phyloP scores from a whole-genome alignment of 2,888 invertebrate genomes.

The Flexamia atlantica region DNA sequence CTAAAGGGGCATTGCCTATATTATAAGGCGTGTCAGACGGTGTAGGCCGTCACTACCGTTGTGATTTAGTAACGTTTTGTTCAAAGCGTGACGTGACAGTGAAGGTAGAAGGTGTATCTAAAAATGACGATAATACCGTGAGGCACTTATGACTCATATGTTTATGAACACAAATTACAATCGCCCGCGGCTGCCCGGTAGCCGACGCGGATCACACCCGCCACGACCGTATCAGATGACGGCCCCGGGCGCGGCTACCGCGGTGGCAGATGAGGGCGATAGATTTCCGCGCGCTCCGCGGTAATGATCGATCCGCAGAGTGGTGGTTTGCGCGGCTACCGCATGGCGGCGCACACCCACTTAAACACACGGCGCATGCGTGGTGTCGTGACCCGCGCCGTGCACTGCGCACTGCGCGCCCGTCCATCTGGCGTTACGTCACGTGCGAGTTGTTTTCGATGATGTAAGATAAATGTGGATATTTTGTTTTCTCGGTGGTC shows the following conservation, averaged over 20 bases:
- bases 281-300: conserved; percentile 20
- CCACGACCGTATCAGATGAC: not conserved
- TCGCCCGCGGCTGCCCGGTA: too few species aligned
- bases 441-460: not conserved
- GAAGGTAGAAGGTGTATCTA: too few species aligned
- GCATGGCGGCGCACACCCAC: conserved; percentile 47
- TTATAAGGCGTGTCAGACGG: too few species aligned
- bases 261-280: conserved; percentile 33
- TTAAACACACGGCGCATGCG: conserved; percentile 44
- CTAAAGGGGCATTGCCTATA: too few species aligned
- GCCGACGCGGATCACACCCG: not conserved
- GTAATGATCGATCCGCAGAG: conserved; percentile 50
- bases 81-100: too few species aligned
- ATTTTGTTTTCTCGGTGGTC: too few species aligned
- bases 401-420: not conserved
- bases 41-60: too few species aligned
- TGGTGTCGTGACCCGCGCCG: conserved; percentile 18
- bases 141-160: too few species aligned
- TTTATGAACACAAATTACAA: too few species aligned
- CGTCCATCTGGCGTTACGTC: not conserved
- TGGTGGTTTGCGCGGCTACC: conserved; percentile 44
- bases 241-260: conserved; percentile 27
- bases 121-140: too few species aligned
- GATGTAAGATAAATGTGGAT: too few species aligned
- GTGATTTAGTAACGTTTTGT: too few species aligned